These are phyloP conservation scores for Ophraella communa DNA, from an alignment of 2,888 invertebrate species.

Conservation along the genomic window DNA sequence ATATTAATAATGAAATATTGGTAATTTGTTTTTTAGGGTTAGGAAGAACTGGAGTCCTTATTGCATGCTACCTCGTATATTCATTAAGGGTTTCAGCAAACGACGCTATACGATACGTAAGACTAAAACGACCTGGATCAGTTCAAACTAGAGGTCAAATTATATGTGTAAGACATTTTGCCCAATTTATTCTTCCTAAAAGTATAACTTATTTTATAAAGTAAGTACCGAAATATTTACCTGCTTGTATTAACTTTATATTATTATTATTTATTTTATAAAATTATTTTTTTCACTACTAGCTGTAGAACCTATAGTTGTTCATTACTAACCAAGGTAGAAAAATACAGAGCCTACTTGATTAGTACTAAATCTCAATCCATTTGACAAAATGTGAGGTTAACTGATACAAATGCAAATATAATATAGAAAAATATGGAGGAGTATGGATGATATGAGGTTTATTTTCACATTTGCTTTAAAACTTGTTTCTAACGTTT, in stretches of 20 bases:
- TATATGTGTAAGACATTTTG: slow-evolving; percentile 81
- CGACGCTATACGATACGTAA: slow-evolving; percentile 80
- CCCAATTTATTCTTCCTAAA: slow-evolving; percentile 78
- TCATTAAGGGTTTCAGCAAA: slow-evolving; percentile 76
- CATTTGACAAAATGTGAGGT: too few species aligned
- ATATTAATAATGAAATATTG: background rate
- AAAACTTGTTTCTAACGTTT: too few species aligned
- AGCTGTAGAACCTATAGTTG: too few species aligned
- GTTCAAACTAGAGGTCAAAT: slow-evolving; percentile 87
- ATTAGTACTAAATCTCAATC: too few species aligned
- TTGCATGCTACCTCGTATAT: slow-evolving; percentile 86
- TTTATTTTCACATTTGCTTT: too few species aligned
- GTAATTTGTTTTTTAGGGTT: slow-evolving; percentile 62
- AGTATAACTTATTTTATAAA: slow-evolving; percentile 75
- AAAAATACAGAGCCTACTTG: too few species aligned
- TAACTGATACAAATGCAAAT: too few species aligned
- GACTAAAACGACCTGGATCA: slow-evolving; percentile 77
- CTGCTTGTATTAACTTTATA: background rate
- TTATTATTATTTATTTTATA: background rate
- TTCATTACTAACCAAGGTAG: too few species aligned
- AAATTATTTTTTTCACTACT: too few species aligned
- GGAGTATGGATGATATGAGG: too few species aligned
- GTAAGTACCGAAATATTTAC: slow-evolving; percentile 54
- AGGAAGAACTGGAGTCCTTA: slow-evolving; percentile 85
- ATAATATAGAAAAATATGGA: too few species aligned